phyloP scores from a whole-genome alignment of 2,113 vertebrate genomes.

The Oreamnos americanus region DNA sequence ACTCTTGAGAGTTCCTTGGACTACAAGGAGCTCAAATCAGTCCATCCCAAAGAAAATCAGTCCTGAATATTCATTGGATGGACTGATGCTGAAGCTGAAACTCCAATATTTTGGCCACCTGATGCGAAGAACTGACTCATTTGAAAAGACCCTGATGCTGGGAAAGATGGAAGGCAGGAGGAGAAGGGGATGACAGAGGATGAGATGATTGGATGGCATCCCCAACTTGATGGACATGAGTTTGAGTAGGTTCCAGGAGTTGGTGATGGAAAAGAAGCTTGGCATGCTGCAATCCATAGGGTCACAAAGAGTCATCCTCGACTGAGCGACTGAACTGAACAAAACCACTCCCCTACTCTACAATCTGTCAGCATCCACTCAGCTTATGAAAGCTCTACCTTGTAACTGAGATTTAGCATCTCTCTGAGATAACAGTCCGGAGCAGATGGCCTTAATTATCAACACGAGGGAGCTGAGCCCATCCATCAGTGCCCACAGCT shows the following conservation, averaged over 20 bases:
- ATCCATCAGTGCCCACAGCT: background rate
- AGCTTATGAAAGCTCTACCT: constrained; percentile 18
- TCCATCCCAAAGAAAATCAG: background rate
- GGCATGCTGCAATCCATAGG: background rate
- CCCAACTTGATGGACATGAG: background rate
- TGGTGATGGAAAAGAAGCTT: background rate
- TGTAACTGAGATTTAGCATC: background rate
- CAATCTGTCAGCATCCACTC: background rate
- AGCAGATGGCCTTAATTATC: constrained; percentile 48
- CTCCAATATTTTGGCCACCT: background rate
- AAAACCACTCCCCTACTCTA: background rate
- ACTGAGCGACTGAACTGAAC: background rate
- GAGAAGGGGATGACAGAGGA: background rate
- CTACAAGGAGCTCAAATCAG: background rate
- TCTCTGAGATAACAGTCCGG: background rate
- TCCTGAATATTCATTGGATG: background rate
- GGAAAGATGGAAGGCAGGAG: background rate
- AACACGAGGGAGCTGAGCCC: constrained; percentile 8
- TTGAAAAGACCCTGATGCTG: background rate
- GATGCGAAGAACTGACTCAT: background rate
- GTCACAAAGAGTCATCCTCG: accelerated
- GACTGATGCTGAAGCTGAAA: background rate
- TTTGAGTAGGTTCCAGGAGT: background rate
- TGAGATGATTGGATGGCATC: background rate
- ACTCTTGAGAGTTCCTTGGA: background rate